Evolutionary conservation across 1,140 invertebrate species (phyloP).

Genomic region (Zaprionus nigranus): DNA sequence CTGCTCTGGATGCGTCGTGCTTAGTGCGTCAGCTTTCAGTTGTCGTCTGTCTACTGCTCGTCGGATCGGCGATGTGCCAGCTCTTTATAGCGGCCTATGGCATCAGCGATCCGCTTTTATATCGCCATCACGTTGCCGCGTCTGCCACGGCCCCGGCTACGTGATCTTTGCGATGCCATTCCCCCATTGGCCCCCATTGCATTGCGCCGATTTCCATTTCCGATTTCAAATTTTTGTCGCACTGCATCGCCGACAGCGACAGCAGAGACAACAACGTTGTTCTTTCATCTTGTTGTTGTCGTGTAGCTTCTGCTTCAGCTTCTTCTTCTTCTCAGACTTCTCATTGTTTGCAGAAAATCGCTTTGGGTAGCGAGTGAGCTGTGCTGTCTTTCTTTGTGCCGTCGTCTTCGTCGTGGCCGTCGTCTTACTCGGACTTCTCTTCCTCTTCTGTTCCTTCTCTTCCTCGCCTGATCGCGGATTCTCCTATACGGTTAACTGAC

Average conservation of each 20-base stretch:
- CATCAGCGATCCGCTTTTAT: constrained; percentile 33
- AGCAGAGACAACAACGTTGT: not conserved
- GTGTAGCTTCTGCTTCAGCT: not conserved
- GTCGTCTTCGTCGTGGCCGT: not conserved
- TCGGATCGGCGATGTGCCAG: constrained; percentile 44
- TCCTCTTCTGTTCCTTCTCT: not conserved
- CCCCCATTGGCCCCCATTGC: constrained; percentile 35
- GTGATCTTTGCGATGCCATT: constrained; percentile 70
- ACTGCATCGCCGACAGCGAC: constrained; percentile 33
- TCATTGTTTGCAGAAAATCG: constrained; percentile 31
- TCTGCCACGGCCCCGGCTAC: constrained; percentile 59
- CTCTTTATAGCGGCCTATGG: constrained; percentile 71
- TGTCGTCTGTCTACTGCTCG: constrained; percentile 65
- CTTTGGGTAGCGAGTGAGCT: not conserved
- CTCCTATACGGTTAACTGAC: not conserved
- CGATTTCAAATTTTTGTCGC: constrained; percentile 62
- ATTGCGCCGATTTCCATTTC: constrained; percentile 60
- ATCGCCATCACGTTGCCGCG: constrained; percentile 47
- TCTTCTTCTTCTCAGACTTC: not conserved
- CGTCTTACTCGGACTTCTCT: not conserved
- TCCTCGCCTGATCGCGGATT: not conserved
- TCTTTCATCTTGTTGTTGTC: not conserved
- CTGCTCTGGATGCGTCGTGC: constrained; percentile 56
- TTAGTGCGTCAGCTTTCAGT: constrained; percentile 34
- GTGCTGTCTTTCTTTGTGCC: constrained; percentile 9